Evolutionary conservation across 2,888 invertebrate species (phyloP).

Genomic region (Drosophila kambysellisi): DNA sequence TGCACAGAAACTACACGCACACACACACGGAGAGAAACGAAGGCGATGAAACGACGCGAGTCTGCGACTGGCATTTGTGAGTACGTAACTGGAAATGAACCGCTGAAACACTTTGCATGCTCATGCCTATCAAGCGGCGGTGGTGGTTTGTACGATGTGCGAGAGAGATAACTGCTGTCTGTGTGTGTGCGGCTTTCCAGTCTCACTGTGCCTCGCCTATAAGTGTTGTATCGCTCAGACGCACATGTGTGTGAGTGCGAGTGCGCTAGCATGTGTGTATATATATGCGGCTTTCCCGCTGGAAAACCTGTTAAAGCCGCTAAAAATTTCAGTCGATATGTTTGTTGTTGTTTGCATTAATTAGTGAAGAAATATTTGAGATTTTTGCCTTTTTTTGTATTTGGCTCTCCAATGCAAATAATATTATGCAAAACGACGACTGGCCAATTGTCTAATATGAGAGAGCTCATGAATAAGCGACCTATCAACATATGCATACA

Average conservation of each 20-base stretch:
- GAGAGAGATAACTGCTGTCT: constrained; percentile 60
- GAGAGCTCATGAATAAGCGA: constrained; percentile 56
- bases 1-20: constrained; percentile 61
- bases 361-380: constrained; percentile 76
- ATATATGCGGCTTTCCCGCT: constrained; percentile 58
- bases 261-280: constrained; percentile 50
- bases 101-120: constrained; percentile 70
- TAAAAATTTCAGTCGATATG: constrained; percentile 70
- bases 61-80: constrained; percentile 69
- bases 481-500: constrained; percentile 18
- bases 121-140: constrained; percentile 59
- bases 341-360: constrained; percentile 78
- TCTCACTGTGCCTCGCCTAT: constrained; percentile 69
- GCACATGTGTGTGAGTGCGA: constrained; percentile 58
- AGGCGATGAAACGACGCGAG: constrained; percentile 68
- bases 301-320: constrained; percentile 81
- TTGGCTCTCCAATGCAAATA: constrained; percentile 54
- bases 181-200: constrained; percentile 66
- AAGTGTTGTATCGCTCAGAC: constrained; percentile 43
- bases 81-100: constrained; percentile 78
- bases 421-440: constrained; percentile 66
- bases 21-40: constrained; percentile 54
- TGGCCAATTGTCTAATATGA: constrained; percentile 33
- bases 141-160: constrained; percentile 47
- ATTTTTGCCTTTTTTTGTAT: constrained; percentile 62